Evolutionary conservation across 2,113 vertebrate genomes (phyloP), one percentile per base, ranked within the genome.

Genomic region (Caracal caracal): DNA sequence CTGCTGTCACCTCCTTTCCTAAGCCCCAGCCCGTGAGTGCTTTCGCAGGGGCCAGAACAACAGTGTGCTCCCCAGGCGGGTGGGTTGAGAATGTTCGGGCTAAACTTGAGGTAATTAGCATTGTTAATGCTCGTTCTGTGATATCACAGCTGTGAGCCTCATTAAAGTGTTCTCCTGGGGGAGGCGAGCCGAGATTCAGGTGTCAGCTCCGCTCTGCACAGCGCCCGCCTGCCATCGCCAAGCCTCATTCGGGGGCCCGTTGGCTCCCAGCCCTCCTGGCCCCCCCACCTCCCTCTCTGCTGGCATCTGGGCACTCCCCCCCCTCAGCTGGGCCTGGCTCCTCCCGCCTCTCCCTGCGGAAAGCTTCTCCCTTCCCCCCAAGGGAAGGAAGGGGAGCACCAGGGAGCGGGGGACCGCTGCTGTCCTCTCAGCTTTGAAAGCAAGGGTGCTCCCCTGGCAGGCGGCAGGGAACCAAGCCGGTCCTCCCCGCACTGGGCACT

Each of bases 31-130:
- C 90, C 10, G 51, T 80, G 0, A 2, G 37, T n/a, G 56, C 93
- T 94, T 97, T 26, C 0, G 93, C 71, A 1, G 37, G 98, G 98
- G 94, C 95, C 97, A 96, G 97, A 97, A 97, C 93, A 97, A 96
- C 97, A 97, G 63, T 66, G 88, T 0, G 0, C 97, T 98, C 98
- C 98, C 96, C 91, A 98, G 97, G 98, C 86, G 30, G 95, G 96
- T 96, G 76, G 82, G 96, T 97, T 98, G 97, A 97, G 97, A 98
- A 98, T 96, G 97, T 98, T 98, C 66, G 12, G 98, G 88, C 97
- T 98, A 98, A 98, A 98, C 97, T 98, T 98, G 17, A 96, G 97
- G 97, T 98, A 98, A 99, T 99, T 98, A 99, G 98, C 98, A 98
- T 98, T 98, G 98, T 98, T 98, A 98, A 98, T 98, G 97, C 97